These are phyloP conservation scores for Folsomia candida DNA, from an alignment of 2,888 invertebrate genomes.

Conservation along the genomic window DNA sequence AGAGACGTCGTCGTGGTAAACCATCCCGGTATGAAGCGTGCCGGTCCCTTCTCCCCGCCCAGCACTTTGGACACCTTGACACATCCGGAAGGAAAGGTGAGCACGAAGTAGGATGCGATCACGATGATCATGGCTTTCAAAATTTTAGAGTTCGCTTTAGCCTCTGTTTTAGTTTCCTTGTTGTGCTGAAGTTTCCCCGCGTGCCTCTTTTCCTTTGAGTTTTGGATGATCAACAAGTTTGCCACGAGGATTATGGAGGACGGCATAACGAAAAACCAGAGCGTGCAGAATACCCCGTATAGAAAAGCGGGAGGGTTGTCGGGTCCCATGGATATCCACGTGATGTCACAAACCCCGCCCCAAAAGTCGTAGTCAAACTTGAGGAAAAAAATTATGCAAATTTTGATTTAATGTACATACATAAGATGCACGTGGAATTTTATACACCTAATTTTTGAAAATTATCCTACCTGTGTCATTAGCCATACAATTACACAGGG, in stretches of 20 bases:
- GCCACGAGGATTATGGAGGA: conserved; percentile 12
- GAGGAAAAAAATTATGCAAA: neutral
- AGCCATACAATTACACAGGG: too few relatives aligned
- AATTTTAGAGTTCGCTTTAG: conserved; percentile 23
- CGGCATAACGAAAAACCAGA: conserved; percentile 15
- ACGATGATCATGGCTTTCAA: conserved; percentile 35
- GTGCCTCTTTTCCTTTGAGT: conserved; percentile 25
- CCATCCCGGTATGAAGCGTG: conserved; percentile 19
- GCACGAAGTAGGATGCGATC: conserved; percentile 27
- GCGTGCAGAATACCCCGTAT: conserved; percentile 19
- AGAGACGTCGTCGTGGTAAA: conserved; percentile 11
- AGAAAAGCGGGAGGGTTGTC: conserved; percentile 12
- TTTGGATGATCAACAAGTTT: conserved; percentile 26
- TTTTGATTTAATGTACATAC: neutral
- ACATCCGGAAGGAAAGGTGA: conserved; percentile 25
- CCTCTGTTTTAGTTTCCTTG: conserved; percentile 10
- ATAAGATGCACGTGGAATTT: too few relatives aligned
- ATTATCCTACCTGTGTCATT: too few relatives aligned
- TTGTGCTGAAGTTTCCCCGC: too few relatives aligned
- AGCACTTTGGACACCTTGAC: conserved; percentile 15
- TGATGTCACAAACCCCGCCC: conserved; percentile 30
- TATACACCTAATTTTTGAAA: too few relatives aligned
- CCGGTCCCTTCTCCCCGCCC: conserved; percentile 10
- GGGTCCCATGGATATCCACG: conserved; percentile 16
- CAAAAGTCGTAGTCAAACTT: conserved; percentile 24